Evolutionary conservation across 2,797 vertebrate species (phyloP).

Genomic region (Loriculus beryllinus): DNA sequence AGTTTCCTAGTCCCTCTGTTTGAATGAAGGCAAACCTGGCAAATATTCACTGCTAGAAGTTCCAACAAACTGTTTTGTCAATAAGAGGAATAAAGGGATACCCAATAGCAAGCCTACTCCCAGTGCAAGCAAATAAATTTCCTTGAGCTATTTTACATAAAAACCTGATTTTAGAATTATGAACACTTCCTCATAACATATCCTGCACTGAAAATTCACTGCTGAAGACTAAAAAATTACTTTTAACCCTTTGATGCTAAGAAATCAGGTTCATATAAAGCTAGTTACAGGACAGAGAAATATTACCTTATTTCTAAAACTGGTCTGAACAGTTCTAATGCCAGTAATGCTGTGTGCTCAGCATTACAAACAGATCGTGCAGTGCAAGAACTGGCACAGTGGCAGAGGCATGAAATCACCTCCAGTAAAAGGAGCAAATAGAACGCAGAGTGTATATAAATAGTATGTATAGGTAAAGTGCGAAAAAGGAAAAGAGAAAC

Average conservation of each 20-base stretch:
- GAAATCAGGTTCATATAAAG: neutral
- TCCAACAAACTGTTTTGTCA: neutral
- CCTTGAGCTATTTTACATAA: neutral
- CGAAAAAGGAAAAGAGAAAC: neutral
- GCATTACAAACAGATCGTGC: neutral
- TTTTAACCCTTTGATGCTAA: neutral
- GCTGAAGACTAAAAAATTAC: neutral
- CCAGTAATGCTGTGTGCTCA: neutral
- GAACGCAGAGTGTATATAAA: neutral
- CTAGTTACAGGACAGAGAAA: neutral
- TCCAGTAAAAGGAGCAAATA: neutral
- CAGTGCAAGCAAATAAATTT: neutral
- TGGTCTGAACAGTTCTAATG: neutral
- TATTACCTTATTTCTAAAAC: neutral
- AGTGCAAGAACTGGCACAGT: rapidly evolving
- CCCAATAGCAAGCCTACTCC: neutral
- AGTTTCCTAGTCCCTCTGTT: neutral
- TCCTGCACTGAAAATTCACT: neutral
- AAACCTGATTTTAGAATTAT: neutral
- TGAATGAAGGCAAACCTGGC: neutral
- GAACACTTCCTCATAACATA: neutral
- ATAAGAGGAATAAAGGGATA: neutral
- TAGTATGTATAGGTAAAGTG: neutral
- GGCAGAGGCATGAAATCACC: neutral
- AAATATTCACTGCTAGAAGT: neutral